Conservation (phyloP, 2,113 vertebrate genomes). For the Pseudorhombus dupliciocellatus region DNA sequence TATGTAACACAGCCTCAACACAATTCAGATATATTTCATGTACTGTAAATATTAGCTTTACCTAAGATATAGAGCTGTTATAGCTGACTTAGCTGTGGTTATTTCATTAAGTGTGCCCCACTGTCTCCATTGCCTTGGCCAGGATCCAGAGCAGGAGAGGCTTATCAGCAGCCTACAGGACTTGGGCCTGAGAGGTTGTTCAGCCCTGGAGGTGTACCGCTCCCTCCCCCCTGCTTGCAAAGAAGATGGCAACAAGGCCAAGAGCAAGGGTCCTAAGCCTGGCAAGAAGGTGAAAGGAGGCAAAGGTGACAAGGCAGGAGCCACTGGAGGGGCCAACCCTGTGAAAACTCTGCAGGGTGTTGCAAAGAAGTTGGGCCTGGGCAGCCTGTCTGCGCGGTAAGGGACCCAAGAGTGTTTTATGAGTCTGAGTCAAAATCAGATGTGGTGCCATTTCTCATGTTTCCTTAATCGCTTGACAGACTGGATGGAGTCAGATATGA, state of each 20-base stretch:
- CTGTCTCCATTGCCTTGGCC: conserved; percentile 23
- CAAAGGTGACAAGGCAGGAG: conserved; percentile 76
- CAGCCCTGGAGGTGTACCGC: conserved; percentile 88
- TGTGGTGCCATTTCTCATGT: neutral
- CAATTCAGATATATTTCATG: neutral
- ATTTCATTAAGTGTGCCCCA: neutral
- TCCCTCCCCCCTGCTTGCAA: conserved; percentile 79
- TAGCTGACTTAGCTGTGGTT: conserved; percentile 7
- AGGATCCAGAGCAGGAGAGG: conserved; percentile 77
- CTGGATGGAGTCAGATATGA: conserved; percentile 92
- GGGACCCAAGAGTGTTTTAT: neutral
- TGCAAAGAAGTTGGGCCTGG: conserved; percentile 90
- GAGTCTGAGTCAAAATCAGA: neutral
- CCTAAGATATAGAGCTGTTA: too few relatives aligned
- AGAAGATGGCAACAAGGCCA: conserved; percentile 83
- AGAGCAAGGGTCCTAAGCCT: conserved; percentile 83
- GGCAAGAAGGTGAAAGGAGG: conserved; percentile 87
- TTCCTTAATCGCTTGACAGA: conserved; percentile 71
- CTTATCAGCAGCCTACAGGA: conserved; percentile 87
- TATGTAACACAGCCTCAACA: neutral
- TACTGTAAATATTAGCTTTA: neutral
- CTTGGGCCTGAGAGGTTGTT: conserved; percentile 82
- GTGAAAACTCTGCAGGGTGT: conserved; percentile 89
- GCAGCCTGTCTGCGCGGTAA: conserved; percentile 89
- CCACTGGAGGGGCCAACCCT: conserved; percentile 82